A percentile compares a stretch with the other conserved stretches of the same genome.
phyloP scores from a whole-genome alignment of 2,113 vertebrate species.

The Alces alces region DNA sequence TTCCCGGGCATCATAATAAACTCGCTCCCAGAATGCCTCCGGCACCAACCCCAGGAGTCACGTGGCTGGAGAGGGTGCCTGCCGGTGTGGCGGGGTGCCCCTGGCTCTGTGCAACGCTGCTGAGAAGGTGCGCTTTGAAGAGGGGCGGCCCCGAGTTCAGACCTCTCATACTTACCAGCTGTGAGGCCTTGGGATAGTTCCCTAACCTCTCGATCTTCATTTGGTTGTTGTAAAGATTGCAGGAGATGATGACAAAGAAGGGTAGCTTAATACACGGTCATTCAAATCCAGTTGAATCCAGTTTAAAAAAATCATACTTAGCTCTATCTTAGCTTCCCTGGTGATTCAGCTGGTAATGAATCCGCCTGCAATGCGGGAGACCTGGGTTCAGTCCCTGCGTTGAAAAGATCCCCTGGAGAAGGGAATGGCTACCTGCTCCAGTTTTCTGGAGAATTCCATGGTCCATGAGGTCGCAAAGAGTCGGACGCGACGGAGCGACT shows the following conservation, averaged over 20 bases:
- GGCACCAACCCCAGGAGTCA: fast-evolving
- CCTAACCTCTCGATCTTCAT: not conserved
- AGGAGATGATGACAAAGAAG: too few relatives aligned
- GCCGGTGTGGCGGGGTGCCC: fast-evolving
- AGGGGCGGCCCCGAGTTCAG: not conserved
- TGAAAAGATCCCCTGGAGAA: not conserved
- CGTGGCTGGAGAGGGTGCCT: fast-evolving
- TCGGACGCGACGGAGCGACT: fast-evolving
- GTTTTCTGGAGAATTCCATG: not conserved
- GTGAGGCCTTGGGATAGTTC: not conserved
- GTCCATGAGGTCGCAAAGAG: not conserved
- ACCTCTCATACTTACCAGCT: not conserved
- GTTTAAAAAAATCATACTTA: not conserved
- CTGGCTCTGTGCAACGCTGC: not conserved
- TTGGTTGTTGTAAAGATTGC: not conserved
- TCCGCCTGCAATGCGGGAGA: fast-evolving
- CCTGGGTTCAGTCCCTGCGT: not conserved
- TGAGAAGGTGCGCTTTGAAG: not conserved
- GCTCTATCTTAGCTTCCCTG: not conserved
- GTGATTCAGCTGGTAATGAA: not conserved
- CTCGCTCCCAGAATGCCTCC: not conserved
- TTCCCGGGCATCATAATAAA: not conserved
- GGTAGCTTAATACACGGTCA: not conserved
- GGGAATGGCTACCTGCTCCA: not conserved
- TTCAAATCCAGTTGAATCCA: not conserved